Conservation (phyloP, 1,140 invertebrate genomes). For the Neuroterus valhalla region DNA sequence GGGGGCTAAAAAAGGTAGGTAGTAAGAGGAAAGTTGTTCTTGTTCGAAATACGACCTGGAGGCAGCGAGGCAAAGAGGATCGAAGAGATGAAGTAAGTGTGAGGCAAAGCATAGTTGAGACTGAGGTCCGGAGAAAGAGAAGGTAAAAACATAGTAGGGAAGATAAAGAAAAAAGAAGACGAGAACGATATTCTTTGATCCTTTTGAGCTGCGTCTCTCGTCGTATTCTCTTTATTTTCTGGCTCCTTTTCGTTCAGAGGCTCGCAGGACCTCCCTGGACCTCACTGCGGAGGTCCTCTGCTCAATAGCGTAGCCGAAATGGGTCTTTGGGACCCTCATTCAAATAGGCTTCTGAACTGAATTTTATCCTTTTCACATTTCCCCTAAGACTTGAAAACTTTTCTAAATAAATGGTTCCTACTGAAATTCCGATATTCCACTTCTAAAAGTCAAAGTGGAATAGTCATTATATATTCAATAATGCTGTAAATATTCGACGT, state of each 20-base stretch:
- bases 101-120: constrained; percentile 22
- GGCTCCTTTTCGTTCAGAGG: constrained; percentile 33
- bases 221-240: constrained; percentile 45
- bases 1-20: background rate
- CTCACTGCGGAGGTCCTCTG: constrained; percentile 63
- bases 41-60: constrained; percentile 41
- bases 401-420: too few species aligned
- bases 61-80: constrained; percentile 14
- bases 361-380: too few species aligned
- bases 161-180: constrained; percentile 19
- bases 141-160: constrained; percentile 18
- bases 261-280: constrained; percentile 67
- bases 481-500: too few species aligned
- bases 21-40: background rate
- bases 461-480: too few species aligned
- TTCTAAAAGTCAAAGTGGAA: too few species aligned
- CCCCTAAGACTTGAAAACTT: too few species aligned
- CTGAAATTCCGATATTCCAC: too few species aligned
- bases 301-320: constrained; percentile 33
- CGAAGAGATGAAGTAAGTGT: constrained; percentile 28
- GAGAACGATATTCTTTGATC: constrained; percentile 60
- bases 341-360: too few species aligned
- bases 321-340: background rate
- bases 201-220: constrained; percentile 54
- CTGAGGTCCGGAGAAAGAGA: constrained; percentile 1